Conservation (phyloP, 2,888 invertebrate species). For the Nemotelus nigrinus region DNA sequence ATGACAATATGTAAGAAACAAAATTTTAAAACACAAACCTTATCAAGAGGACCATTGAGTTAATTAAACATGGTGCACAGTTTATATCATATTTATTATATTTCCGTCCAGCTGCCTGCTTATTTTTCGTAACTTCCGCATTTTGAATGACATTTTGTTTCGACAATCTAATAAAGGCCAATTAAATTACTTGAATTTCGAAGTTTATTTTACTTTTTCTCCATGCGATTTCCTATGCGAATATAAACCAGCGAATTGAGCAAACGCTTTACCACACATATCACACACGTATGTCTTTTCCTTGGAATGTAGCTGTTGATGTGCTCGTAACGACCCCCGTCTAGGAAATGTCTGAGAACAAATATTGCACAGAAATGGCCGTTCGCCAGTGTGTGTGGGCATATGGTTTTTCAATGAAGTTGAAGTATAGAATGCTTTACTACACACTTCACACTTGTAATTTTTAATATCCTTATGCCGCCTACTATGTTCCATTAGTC, state of each 20-base stretch:
- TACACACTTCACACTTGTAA: constrained; percentile 56
- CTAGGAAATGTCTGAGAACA: constrained; percentile 59
- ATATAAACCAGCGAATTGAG: constrained; percentile 61
- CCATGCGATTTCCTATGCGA: constrained; percentile 61
- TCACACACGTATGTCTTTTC: constrained; percentile 60
- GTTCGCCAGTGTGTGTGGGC: constrained; percentile 59
- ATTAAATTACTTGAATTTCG: too few relatives aligned
- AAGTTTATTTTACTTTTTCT: neutral
- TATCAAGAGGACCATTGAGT: too few relatives aligned
- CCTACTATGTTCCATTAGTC: constrained; percentile 57
- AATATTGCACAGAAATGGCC: constrained; percentile 53
- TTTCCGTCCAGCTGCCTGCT: too few relatives aligned
- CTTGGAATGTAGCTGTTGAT: constrained; percentile 58
- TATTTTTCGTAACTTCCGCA: too few relatives aligned
- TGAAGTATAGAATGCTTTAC: constrained; percentile 58
- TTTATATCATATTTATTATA: too few relatives aligned
- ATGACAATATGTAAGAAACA: too few relatives aligned
- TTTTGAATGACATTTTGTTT: too few relatives aligned
- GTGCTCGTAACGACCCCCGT: constrained; percentile 58
- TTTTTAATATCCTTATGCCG: constrained; percentile 60
- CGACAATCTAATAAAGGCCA: too few relatives aligned
- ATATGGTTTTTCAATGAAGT: constrained; percentile 58
- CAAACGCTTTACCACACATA: constrained; percentile 59
- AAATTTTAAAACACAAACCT: too few relatives aligned
- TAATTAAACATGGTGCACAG: too few relatives aligned